Evolutionary conservation across 92 coral and sea anemone species (phyloP), one percentile per base, ranked within the genome.

Genomic region (Zoanthus sansibaricus): DNA sequence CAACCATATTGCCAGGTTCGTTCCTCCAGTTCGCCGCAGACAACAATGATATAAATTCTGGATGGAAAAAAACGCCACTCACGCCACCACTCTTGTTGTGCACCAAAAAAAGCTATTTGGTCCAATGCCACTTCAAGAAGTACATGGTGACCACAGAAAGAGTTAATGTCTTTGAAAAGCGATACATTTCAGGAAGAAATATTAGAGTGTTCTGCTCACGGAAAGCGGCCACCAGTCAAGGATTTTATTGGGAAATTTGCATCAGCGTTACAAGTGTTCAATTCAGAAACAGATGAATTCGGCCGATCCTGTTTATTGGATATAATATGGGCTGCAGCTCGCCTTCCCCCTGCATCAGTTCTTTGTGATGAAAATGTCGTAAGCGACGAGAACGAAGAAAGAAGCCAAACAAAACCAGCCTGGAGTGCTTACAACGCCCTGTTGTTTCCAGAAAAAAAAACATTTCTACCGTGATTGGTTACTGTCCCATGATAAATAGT

Each of bases 371-470:
- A 54, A 54, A 12, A 54, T 10, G 7, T 12, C 59, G 9, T 15
- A 54, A 54, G 15, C 9, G 59, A 54, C 7, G 59, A 54, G 9
- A 12, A 54, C 9, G 59, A 54, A 54, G 59, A 54, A 54, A 54
- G 12, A 54, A 54, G 0, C 59, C 59, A 54, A 54, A 54, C 59
- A 54, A 54, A 10, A 61, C 95, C 94, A 62, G 82, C 94, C 51
- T 93, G 94, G 96, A 87, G 94, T 89, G 92, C 66, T 4, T 93
- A 91, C 33, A 90, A 93, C 72, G 88, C 95, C 10, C 67, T 45
- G 75, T 48, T 93, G n/a, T 13, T 86, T 30, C 72, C 72, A 20
- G 88, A 91, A 75, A 30, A 25, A 25, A 47, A 3, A 83, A 83
- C 45, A 75, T 87, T 15, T 8, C 68, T n/a, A 91, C 90, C 62